Percentiles rank a stretch among this genome's conserved stretches.
phyloP scores from a whole-genome alignment of 1,140 invertebrate genomes.

The Caerostris darwini region DNA sequence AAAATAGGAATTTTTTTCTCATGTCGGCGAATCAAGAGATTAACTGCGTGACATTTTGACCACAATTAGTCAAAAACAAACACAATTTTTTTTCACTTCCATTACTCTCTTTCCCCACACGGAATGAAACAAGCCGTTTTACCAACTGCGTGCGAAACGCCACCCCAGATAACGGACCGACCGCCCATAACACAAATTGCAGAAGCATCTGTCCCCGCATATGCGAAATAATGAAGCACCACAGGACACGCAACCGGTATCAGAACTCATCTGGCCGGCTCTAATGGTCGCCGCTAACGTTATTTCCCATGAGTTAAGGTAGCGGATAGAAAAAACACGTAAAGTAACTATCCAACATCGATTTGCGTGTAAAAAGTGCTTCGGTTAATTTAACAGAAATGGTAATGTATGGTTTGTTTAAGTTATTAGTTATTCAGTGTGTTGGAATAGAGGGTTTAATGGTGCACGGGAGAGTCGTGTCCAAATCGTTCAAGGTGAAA shows the following conservation, averaged over 20 bases:
- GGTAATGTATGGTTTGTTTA: neutral
- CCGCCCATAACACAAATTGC: neutral
- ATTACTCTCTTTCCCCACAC: neutral
- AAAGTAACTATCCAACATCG: neutral
- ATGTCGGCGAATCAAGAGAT: no score
- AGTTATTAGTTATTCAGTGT: neutral
- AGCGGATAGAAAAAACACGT: neutral
- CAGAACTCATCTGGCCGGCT: neutral
- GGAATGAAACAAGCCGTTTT: neutral
- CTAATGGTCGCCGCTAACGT: neutral
- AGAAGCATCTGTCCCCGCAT: neutral
- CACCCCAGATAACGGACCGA: neutral
- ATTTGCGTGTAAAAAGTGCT: neutral
- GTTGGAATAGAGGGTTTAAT: neutral
- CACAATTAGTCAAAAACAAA: no score
- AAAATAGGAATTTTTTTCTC: no score
- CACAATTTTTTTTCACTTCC: no score
- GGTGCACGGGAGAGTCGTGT: neutral
- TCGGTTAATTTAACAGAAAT: neutral
- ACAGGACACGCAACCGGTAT: neutral
- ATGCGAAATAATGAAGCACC: neutral
- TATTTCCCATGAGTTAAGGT: neutral
- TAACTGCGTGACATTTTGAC: no score
- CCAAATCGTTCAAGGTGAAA: neutral
- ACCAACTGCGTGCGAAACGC: neutral